Evolutionary conservation across 2,113 vertebrate genomes (phyloP).

Genomic region (Oriolus oriolus): DNA sequence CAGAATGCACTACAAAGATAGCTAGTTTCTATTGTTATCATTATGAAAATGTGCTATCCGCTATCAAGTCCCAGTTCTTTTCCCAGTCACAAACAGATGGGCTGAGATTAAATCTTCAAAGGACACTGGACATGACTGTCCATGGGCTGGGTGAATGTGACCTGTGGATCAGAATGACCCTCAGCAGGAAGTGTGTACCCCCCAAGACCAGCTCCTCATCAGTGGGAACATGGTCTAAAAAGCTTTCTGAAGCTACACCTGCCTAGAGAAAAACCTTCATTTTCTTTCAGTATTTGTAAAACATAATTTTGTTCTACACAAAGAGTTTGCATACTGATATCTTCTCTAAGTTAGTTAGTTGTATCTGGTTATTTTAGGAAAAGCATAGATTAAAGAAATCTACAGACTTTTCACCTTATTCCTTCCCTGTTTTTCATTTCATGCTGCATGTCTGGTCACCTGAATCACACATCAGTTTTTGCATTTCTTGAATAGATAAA

Average conservation of each 20-base stretch:
- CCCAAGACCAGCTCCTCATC: background rate
- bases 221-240: background rate
- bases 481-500: background rate
- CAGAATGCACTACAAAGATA: background rate
- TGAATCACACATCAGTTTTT: background rate
- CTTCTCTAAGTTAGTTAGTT: background rate
- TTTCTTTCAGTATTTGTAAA: background rate
- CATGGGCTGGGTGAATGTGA: fast-evolving
- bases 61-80: background rate
- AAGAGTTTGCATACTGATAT: background rate
- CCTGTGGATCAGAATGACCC: background rate
- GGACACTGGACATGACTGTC: background rate
- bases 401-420: background rate
- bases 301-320: background rate
- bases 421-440: background rate
- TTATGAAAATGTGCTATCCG: background rate
- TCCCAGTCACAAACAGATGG: background rate
- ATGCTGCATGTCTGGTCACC: background rate
- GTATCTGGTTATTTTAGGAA: background rate
- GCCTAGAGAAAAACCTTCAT: background rate
- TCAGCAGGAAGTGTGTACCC: background rate
- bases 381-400: background rate
- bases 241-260: background rate
- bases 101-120: background rate
- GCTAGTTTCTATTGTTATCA: background rate